These are phyloP conservation scores for Euglossa dilemma DNA, from an alignment of 1,140 invertebrate species.

Conservation along the genomic window DNA sequence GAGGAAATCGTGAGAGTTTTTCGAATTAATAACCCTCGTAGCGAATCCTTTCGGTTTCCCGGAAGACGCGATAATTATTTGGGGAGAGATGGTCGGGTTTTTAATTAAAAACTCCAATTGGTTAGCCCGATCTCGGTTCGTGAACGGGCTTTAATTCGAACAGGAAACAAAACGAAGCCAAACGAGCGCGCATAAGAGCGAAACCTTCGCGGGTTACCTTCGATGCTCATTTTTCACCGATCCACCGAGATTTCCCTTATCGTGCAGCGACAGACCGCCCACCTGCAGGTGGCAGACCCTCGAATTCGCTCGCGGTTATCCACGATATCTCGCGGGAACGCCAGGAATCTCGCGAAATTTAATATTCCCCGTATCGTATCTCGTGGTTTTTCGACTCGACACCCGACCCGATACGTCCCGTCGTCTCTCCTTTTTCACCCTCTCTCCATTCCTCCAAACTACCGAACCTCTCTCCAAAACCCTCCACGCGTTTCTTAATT, in stretches of 20 bases:
- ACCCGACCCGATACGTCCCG: not conserved
- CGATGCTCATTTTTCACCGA: slow-evolving; percentile 21
- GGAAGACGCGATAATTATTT: not conserved
- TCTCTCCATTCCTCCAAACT: not conserved
- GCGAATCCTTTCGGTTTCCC: not conserved
- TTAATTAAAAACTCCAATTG: slow-evolving; percentile 3
- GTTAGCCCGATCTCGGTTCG: no score
- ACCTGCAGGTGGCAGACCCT: not conserved
- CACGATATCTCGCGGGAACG: slow-evolving; percentile 46
- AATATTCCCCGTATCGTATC: slow-evolving; percentile 55
- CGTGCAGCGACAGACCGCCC: slow-evolving; percentile 25
- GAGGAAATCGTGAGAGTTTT: not conserved
- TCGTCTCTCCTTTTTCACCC: not conserved
- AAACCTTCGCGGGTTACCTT: not conserved
- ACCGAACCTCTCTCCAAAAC: no score
- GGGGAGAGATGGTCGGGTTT: not conserved
- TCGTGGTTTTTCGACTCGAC: not conserved
- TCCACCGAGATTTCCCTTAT: slow-evolving; percentile 42
- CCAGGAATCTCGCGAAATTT: slow-evolving; percentile 23
- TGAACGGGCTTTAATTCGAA: slow-evolving; percentile 11
- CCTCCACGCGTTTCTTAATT: no score
- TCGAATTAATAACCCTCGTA: not conserved
- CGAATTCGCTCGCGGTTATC: slow-evolving; percentile 30
- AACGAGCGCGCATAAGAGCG: slow-evolving; percentile 7
- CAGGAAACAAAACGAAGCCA: slow-evolving; percentile 10